Percentiles rank a stretch among this genome's conserved stretches.
Conservation (phyloP, 2,113 vertebrate species). For the Cephalopholis sonnerati region DNA sequence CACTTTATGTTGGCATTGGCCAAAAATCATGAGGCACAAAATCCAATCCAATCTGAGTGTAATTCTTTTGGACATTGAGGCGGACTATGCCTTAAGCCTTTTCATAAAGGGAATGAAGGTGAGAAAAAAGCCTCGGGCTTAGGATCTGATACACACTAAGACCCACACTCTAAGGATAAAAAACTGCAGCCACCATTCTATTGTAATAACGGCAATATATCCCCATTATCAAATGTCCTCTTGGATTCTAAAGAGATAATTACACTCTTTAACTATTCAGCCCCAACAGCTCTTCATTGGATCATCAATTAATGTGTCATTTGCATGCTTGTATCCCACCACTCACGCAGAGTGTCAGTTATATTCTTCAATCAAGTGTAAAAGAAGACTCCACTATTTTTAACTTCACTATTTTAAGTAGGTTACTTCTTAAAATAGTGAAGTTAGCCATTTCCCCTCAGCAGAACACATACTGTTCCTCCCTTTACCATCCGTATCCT, state of each 20-base stretch:
- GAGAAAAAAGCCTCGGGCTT: neutral
- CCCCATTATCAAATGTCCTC: conserved; percentile 15
- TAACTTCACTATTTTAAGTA: conserved; percentile 16
- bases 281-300: conserved; percentile 16
- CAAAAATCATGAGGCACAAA: neutral
- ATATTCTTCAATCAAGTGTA: neutral
- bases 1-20: neutral
- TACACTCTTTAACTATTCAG: conserved; percentile 28
- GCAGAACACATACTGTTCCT: conserved; percentile 18
- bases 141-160: neutral
- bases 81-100: neutral
- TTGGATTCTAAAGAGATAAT: conserved; percentile 37
- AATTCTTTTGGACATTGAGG: neutral
- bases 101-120: neutral
- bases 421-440: conserved; percentile 6
- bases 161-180: neutral
- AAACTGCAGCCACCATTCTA: neutral
- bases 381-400: neutral
- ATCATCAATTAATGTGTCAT: conserved; percentile 31
- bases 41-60: neutral
- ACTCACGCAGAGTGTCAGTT: neutral
- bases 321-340: neutral
- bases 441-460: neutral
- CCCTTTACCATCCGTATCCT: neutral
- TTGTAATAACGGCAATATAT: conserved; percentile 11